phyloP scores from a whole-genome alignment of 2,888 invertebrate genomes.

The Celastrina argiolus region DNA sequence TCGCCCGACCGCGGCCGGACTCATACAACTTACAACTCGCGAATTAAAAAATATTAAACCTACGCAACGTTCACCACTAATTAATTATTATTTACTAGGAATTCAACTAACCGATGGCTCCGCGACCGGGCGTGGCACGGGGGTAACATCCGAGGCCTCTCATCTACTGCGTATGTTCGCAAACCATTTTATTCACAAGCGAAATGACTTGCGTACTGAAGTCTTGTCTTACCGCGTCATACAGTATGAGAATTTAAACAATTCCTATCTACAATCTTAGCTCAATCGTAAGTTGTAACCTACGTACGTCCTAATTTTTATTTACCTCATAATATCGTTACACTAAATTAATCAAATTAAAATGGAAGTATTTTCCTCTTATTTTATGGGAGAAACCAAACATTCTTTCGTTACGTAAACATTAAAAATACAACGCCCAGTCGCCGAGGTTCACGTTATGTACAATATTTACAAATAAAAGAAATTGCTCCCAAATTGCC shows the following conservation, averaged over 20 bases:
- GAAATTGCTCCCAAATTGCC: constrained; percentile 31
- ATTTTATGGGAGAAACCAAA: background rate
- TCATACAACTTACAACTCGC: constrained; percentile 28
- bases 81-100: constrained; percentile 13
- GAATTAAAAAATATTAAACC: constrained; percentile 32
- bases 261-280: constrained; percentile 1
- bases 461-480: constrained; percentile 32
- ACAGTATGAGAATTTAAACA: background rate
- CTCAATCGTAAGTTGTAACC: background rate
- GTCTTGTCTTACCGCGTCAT: background rate
- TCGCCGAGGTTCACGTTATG: constrained; percentile 27
- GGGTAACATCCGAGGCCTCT: no score
- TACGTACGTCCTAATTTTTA: background rate
- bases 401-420: background rate
- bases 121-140: background rate
- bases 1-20: background rate
- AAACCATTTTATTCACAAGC: background rate
- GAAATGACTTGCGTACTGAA: background rate
- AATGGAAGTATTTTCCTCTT: background rate
- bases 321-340: background rate
- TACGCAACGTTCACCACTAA: constrained; percentile 26
- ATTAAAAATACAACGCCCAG: background rate
- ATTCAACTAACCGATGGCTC: constrained; percentile 25
- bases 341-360: background rate
- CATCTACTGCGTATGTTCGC: background rate